Percentiles rank a stretch among this genome's conserved stretches.
Conservation (phyloP, 2,113 vertebrate species). For the Thamnophis sirtalis region DNA sequence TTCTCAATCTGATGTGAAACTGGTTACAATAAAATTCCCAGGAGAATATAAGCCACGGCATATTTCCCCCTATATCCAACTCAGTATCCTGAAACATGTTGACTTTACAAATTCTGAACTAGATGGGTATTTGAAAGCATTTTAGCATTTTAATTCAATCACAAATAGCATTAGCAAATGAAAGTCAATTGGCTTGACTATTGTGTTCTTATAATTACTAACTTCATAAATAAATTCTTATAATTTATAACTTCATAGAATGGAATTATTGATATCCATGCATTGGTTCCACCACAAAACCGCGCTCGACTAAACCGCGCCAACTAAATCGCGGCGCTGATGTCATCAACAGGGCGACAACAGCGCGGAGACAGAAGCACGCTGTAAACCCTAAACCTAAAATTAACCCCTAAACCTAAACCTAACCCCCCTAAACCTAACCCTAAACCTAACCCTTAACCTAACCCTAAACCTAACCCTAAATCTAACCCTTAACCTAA, state of each 20-base stretch:
- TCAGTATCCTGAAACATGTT: not conserved
- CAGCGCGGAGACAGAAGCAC: no score
- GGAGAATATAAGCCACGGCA: not conserved
- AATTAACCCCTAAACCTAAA: no score
- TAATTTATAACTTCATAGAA: not conserved
- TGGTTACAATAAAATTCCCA: not conserved
- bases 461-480: no score
- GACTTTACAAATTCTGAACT: not conserved
- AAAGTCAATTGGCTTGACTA: not conserved
- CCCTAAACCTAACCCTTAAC: no score
- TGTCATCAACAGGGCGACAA: no score
- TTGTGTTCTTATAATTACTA: not conserved
- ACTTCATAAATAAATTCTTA: not conserved
- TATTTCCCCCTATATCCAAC: not conserved
- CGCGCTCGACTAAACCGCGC: no score
- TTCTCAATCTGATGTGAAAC: not conserved
- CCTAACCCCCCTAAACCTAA: no score
- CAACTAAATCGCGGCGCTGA: no score
- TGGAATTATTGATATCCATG: not conserved
- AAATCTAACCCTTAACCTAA: no score
- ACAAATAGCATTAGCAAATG: not conserved
- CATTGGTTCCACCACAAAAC: no score
- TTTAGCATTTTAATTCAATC: not conserved
- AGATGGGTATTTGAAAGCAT: not conserved
- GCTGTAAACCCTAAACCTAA: no score